These are phyloP conservation scores for Ctenicera cuprea DNA, from an alignment of 2,888 invertebrate species.

Conservation along the genomic window DNA sequence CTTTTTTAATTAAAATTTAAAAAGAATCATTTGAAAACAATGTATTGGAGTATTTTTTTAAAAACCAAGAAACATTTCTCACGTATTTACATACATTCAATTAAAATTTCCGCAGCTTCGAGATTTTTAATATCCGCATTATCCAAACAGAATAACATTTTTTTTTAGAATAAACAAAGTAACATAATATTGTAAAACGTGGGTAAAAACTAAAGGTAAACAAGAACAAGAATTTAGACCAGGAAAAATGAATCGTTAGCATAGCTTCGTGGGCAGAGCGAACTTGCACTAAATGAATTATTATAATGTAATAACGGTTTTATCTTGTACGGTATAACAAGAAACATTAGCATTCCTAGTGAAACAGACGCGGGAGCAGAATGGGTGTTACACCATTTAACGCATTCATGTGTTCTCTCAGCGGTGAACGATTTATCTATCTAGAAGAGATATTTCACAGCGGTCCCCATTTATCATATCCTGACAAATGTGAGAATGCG, in stretches of 20 bases:
- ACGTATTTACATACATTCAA: no score
- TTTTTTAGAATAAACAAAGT: neutral
- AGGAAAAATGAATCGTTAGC: conserved; percentile 13
- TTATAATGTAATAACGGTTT: no score
- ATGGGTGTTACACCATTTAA: conserved; percentile 16
- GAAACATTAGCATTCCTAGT: no score
- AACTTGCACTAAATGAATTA: conserved; percentile 3
- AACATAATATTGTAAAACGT: neutral
- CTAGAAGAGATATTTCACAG: neutral
- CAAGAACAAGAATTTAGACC: conserved; percentile 21
- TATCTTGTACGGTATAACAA: no score
- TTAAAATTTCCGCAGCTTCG: no score
- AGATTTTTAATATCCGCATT: no score
- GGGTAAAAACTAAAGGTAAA: conserved; percentile 10
- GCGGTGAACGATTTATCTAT: conserved; percentile 13
- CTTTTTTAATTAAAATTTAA: no score
- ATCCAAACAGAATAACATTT: neutral
- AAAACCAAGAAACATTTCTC: no score
- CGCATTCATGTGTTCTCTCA: conserved; percentile 1
- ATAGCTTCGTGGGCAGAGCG: neutral
- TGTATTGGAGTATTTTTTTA: no score
- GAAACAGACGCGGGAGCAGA: neutral
- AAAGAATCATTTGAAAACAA: no score
- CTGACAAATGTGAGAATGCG: conserved; percentile 31
- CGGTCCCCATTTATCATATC: conserved; percentile 19